These are phyloP conservation scores for Sciurus vulgaris DNA, from an alignment of 2,797 vertebrate genomes.

Conservation along the genomic window DNA sequence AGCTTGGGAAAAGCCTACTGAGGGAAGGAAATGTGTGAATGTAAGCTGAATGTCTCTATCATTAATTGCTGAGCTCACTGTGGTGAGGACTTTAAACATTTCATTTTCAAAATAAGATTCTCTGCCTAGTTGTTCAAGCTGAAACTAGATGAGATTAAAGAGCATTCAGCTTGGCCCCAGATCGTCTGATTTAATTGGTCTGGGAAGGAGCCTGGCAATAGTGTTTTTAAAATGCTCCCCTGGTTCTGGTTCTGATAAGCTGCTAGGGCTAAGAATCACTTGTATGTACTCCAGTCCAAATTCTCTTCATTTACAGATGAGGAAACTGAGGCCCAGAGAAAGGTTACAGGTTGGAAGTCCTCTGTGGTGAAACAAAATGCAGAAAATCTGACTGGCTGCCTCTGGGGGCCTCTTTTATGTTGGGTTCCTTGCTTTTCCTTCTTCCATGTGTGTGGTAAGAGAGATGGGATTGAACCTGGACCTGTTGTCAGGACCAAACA, in stretches of 20 bases:
- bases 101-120: slow-evolving; percentile 43
- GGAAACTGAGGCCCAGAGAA: slow-evolving; percentile 37
- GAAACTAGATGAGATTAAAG: slow-evolving; percentile 31
- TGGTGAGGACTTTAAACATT: not conserved
- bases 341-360: not conserved
- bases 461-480: not conserved
- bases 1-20: not conserved
- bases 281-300: not conserved
- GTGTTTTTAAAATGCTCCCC: not conserved
- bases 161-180: not conserved
- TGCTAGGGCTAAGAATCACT: not conserved
- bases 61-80: not conserved
- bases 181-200: not conserved
- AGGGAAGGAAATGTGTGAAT: not conserved
- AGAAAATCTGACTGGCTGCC: not conserved
- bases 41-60: not conserved
- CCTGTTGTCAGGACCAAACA: not conserved
- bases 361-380: not conserved
- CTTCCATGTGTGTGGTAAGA: not conserved
- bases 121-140: not conserved
- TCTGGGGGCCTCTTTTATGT: not conserved
- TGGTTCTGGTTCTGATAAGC: not conserved
- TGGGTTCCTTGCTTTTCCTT: not conserved
- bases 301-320: not conserved
- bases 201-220: slow-evolving; percentile 10